Conservation (phyloP, 2,888 invertebrate genomes). For the Cataglyphis livida region DNA sequence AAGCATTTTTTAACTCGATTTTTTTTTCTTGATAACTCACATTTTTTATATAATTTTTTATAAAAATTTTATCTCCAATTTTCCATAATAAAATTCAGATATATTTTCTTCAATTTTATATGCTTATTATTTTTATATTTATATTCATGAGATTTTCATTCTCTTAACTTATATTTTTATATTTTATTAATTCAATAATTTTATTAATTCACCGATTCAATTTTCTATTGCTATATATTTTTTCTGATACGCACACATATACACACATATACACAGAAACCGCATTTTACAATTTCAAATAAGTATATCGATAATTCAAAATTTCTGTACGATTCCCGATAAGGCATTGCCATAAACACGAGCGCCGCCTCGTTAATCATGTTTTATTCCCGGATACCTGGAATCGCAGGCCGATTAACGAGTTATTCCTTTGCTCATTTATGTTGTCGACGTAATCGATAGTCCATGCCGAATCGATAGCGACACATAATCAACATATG, state of each 20-base stretch:
- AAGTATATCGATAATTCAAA: not conserved
- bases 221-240: not conserved
- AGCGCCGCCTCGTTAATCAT: constrained; percentile 27
- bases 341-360: not conserved
- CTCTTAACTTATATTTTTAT: no score
- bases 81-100: not conserved
- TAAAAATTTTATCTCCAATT: not conserved
- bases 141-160: not conserved
- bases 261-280: not conserved
- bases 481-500: constrained; percentile 4
- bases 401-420: constrained; percentile 25
- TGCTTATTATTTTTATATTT: not conserved
- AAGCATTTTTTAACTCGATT: not conserved
- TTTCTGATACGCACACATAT: not conserved
- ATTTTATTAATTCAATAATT: not conserved
- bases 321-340: not conserved
- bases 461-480: not conserved
- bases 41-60: not conserved
- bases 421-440: constrained; percentile 18
- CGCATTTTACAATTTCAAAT: not conserved
- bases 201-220: not conserved
- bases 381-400: constrained; percentile 9
- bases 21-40: not conserved
- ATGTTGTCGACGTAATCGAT: constrained; percentile 20
- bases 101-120: not conserved